Percentiles rank a stretch among this genome's conserved stretches.
phyloP scores from a whole-genome alignment of 2,888 invertebrate genomes.

The Ennomos quercinarius region DNA sequence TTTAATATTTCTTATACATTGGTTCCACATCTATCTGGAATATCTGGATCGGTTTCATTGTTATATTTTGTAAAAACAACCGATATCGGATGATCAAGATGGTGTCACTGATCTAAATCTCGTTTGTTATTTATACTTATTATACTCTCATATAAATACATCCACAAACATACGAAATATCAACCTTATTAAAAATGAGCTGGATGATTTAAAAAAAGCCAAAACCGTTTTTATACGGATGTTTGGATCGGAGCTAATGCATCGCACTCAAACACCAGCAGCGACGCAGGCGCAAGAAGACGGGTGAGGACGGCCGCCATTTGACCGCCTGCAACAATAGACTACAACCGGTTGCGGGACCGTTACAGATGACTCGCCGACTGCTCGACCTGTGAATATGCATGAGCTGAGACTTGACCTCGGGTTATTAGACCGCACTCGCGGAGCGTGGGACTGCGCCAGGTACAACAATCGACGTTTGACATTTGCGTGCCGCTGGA shows the following conservation, averaged over 20 bases:
- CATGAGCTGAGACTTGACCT: conserved; percentile 81
- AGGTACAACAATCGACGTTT: conserved; percentile 67
- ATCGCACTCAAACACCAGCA: conserved; percentile 17
- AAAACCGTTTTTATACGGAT: conserved; percentile 33
- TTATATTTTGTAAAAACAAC: too few species aligned
- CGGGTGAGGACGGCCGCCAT: conserved; percentile 38
- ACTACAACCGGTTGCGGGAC: conserved; percentile 80
- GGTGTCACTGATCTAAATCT: too few species aligned
- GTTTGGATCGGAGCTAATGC: conserved; percentile 27
- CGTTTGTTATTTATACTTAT: not conserved
- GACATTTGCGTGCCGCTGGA: conserved; percentile 61
- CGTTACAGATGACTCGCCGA: conserved; percentile 82
- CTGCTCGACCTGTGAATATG: conserved; percentile 77
- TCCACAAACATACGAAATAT: not conserved
- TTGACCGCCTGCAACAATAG: conserved; percentile 75
- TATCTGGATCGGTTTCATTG: too few species aligned
- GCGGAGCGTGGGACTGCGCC: conserved; percentile 74
- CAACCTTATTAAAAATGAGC: conserved; percentile 25
- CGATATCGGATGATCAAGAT: too few species aligned
- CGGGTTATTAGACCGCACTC: conserved; percentile 77
- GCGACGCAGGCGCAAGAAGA: conserved; percentile 16
- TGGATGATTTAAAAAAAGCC: conserved; percentile 16
- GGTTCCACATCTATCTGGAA: too few species aligned
- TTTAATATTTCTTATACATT: too few species aligned
- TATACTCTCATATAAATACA: conserved; percentile 8